Evolutionary conservation across 2,888 invertebrate species (phyloP), one percentile per base, ranked within the genome.

Genomic region (Drosophila prolongata): DNA sequence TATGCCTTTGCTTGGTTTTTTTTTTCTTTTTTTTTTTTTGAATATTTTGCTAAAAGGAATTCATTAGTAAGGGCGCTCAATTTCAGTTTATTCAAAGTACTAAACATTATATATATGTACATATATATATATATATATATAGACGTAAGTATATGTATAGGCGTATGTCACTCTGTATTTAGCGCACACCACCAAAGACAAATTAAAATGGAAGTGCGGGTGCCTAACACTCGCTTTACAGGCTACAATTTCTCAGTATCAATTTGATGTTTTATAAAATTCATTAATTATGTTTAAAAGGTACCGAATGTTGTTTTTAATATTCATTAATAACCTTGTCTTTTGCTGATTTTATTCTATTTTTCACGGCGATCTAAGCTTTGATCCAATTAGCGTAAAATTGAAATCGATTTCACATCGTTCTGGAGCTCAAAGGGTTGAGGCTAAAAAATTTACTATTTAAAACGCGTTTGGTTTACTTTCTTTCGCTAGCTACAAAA

Each of bases 31-130:
- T 16, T 59, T 64, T 65, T 56, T 69, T 76, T 76, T 84, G 89
- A 90, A 91, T 91, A 91, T 91, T 91, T 91, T 90, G 91, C 91
- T 91, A 91, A 91, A 87, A 91, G 90, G 91, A 91, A 91, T 90
- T 87, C 75, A 77, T 76, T 89, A 81, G 77, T 90, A 90, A 85
- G 90, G 90, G 89, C 87, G 81, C 82, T 87, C 76, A 79, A 82
- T 79, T 78, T 76, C 78, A 66, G 76, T 80, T 78, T 76, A 59
- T 77, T 83, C 74, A 59, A 89, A 76, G 80, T 87, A 80, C 78
- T 82, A 85, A 79, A 75, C 67, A 65, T 74, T 77, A 75, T 72
- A 55, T 60, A 64, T 62, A 57, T 19, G 37, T 58, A 40, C 19
- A 50, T 47, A n/a, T n/a, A 50, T 47, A 59, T 60, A 59, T 58